These are phyloP conservation scores for Zygothrica quintamaculata DNA, from an alignment of 2,888 invertebrate species.

Conservation along the genomic window DNA sequence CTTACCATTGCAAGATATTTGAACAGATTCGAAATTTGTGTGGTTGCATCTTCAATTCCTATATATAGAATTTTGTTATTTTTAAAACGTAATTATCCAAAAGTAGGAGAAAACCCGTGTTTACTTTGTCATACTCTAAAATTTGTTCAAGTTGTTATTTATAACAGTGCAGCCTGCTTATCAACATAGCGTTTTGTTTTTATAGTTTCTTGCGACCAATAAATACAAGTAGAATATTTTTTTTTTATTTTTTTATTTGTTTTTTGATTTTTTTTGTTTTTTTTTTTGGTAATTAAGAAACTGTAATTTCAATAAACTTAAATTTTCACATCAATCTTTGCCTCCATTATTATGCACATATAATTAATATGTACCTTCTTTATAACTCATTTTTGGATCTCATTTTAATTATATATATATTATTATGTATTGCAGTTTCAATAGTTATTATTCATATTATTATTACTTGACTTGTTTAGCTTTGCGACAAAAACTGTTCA, in stretches of 20 bases:
- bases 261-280: conserved; percentile 58
- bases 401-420: conserved; percentile 21
- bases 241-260: conserved; percentile 29
- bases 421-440: conserved; percentile 65
- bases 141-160: no score
- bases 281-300: conserved; percentile 85
- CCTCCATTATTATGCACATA: conserved; percentile 69
- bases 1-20: conserved; percentile 35
- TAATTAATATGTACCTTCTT: conserved; percentile 64
- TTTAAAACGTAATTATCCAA: no score
- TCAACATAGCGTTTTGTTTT: no score
- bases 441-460: no score
- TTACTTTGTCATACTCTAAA: no score
- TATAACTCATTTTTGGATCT: conserved; percentile 56
- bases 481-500: conserved; percentile 59
- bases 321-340: conserved; percentile 83
- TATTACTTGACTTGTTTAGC: conserved; percentile 54
- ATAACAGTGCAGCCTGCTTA: no score
- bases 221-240: conserved; percentile 9
- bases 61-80: conserved; percentile 15
- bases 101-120: no score
- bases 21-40: conserved; percentile 37
- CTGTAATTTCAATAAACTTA: conserved; percentile 85
- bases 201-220: no score
- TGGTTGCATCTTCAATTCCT: conserved; percentile 49